Evolutionary conservation across 2,888 invertebrate species (phyloP), one percentile per base, ranked within the genome.

Genomic region (Creontiades dilutus): DNA sequence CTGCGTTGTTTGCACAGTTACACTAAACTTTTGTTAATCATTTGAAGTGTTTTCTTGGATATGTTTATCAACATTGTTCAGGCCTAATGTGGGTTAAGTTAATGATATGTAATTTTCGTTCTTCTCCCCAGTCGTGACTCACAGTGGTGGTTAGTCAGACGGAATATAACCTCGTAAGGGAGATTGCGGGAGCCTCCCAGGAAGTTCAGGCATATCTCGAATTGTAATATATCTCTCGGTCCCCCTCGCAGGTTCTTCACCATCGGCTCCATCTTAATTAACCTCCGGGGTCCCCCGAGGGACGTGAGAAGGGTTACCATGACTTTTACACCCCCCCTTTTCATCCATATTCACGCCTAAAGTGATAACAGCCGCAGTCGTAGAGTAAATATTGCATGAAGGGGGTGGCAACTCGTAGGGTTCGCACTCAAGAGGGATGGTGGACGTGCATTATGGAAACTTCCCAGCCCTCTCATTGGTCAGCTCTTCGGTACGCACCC

Each of bases 271-370:
- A 85, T 85, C 84, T 85, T 85, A 85, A 85, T 85, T 85, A 85
- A 85, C 57, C 55, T 85, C 16, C 55, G 9, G 57, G n/a, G n/a
- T n/a, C 27, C 14, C 84, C 57, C 84, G 27, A 27, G 84, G 55
- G 61, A 27, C 13, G 4, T 2, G 27, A 57, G 57, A 52, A 85
- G 84, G 84, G 57, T 14, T 57, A 7, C 16, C 61, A 27, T 86
- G 86, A 86, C 86, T 86, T 86, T 86, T 86, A 86, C 86, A 52
- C 86, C 86, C 86, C 55, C 78, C n/a, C n/a, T n/a, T n/a, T 61
- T 90, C 86, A 90, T 90, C 90, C 90, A 90, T 90, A 90, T 90
- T 90, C 90, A 90, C 78, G 82, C 76, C 76, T 61, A 90, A 90
- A 86, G 90, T 90, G 90, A 90, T 90, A 90, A 90, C 90, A 57